Conservation (phyloP, 1,140 invertebrate genomes). For the Drosophila oshimai region DNA sequence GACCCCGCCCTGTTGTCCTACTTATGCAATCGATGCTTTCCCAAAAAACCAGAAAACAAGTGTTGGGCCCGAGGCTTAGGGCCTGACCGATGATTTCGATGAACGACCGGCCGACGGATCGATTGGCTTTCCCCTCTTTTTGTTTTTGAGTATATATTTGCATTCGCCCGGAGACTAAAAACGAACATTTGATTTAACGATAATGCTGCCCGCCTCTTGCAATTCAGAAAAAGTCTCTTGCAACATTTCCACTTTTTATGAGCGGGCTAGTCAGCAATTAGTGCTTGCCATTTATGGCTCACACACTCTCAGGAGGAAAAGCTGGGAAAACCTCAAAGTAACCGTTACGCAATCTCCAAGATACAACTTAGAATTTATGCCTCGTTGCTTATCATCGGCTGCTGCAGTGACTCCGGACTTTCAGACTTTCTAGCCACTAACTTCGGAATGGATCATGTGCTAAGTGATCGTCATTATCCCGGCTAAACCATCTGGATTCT, state of each 20-base stretch:
- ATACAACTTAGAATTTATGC: conserved; percentile 32
- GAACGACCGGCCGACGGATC: conserved; percentile 9
- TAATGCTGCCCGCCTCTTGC: conserved; percentile 1
- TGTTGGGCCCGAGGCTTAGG: conserved; percentile 23
- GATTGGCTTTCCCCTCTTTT: conserved; percentile 30
- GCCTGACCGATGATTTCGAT: conserved; percentile 26
- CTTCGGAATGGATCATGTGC: conserved; percentile 31
- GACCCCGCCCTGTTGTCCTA: conserved; percentile 36
- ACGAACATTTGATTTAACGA: conserved; percentile 31
- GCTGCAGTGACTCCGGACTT: conserved; percentile 6
- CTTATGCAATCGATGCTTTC: conserved; percentile 37
- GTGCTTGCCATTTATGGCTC: conserved; percentile 17
- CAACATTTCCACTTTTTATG: conserved; percentile 23
- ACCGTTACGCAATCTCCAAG: conserved; percentile 30
- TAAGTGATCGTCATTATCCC: conserved; percentile 37
- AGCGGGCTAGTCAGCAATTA: conserved; percentile 16
- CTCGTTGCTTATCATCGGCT: conserved; percentile 14
- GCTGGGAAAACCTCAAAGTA: not conserved
- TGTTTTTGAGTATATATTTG: conserved; percentile 16
- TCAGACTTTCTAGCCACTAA: conserved; percentile 2
- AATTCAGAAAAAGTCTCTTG: not conserved
- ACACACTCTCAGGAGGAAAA: not conserved
- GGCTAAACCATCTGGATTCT: conserved; percentile 17
- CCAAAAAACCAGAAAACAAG: conserved; percentile 9
- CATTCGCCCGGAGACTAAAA: conserved; percentile 11